phyloP scores from a whole-genome alignment of 2,888 invertebrate genomes.

The Eledona agricola region DNA sequence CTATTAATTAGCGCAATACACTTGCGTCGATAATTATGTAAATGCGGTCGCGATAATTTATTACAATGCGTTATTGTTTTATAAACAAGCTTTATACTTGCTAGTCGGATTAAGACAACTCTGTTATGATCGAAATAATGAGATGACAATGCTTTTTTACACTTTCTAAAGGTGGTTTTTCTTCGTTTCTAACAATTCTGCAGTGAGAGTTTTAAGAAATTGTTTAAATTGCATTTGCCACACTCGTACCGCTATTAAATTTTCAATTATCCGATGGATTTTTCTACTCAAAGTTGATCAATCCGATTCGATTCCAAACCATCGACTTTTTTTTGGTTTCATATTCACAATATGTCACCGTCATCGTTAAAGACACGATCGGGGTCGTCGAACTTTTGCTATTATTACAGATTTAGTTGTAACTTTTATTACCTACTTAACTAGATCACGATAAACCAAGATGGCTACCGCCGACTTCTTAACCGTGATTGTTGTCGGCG shows the following conservation, averaged over 20 bases:
- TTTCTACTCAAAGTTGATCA: constrained; percentile 3
- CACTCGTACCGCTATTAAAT: constrained; percentile 19
- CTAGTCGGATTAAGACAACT: constrained; percentile 9
- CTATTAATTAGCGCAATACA: constrained; percentile 11
- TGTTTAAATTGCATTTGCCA: constrained; percentile 26
- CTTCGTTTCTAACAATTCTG: constrained; percentile 15
- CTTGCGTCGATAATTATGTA: constrained; percentile 14
- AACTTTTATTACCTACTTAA: constrained; percentile 19
- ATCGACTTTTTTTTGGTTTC: too few species aligned
- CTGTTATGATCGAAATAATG: constrained; percentile 2
- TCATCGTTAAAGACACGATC: neutral
- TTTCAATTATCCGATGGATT: constrained; percentile 17
- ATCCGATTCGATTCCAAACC: constrained; percentile 1
- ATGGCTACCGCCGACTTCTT: constrained; percentile 8
- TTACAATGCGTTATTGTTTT: constrained; percentile 18
- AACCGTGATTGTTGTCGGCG: neutral
- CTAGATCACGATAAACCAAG: constrained; percentile 13
- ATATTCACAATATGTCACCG: neutral
- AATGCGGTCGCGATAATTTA: constrained; percentile 8
- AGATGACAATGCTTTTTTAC: constrained; percentile 24
- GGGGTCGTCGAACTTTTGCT: constrained; percentile 12
- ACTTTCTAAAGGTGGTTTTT: constrained; percentile 25
- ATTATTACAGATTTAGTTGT: constrained; percentile 9
- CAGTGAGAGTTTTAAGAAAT: constrained; percentile 30
- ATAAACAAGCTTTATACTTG: constrained; percentile 2